Base-by-base conservation (phyloP, 2,888 invertebrate species). In the Dexiosoma caninum region DNA sequence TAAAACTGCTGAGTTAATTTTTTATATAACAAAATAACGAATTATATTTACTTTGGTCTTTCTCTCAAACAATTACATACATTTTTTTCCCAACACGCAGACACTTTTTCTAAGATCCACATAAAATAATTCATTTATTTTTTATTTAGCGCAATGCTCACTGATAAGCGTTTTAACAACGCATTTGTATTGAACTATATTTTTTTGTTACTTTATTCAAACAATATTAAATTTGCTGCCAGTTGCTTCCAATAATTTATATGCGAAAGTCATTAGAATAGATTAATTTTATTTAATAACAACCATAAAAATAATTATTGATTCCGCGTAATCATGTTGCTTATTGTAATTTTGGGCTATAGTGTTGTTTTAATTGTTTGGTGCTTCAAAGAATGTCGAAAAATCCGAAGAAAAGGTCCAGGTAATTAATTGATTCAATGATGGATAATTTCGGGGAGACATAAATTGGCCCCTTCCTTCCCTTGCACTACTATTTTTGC, bases 201-300 rank as follows among this genome's bases (percentile, higher is more conserved):
- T 9, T 40, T 9, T 12, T 23, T 35, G 1, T 5, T 35, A 7
- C 19, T 7, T 19, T 21, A 27, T 27, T 0, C 1, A 19, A 30
- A 10, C n/a, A 19, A 21, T 21, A 21, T 46, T 46, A 46, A 21
- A 19, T 46, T 46, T 10, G 14, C 5, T 53, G 53, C 30, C 67
- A 67, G 53, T 67, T 42, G 30, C 23, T 27, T n/a, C 14, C n/a
- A 51, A 51, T 51, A 51, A 51, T 27, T 46, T 46, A 12, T 14
- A 16, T 49, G 6, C 8, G 27, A 49, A 49, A 49, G 23, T 49
- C 12, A 7, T 53, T 30, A 53, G 10, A 16, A 46, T 46, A 23
- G 46, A 46, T n/a, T n/a, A n/a, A n/a, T n/a, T n/a, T n/a, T n/a
- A n/a, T n/a, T n/a, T n/a, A n/a, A n/a, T n/a, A n/a, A n/a, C n/a